Conservation (phyloP, 2,797 vertebrate genomes). For the Botia kubotai region DNA sequence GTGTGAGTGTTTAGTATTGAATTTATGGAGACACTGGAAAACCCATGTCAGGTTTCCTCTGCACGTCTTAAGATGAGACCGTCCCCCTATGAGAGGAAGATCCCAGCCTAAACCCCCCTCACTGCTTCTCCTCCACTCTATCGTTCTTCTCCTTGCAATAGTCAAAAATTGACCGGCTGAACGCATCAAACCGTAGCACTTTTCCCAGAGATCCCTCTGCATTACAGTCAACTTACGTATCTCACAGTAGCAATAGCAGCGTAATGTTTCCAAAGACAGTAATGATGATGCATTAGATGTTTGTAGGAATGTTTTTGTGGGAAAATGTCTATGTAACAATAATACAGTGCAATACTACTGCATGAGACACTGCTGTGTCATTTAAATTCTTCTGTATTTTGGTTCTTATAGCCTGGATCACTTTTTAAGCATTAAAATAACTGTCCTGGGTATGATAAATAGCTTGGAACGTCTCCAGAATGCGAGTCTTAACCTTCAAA, state of each 20-base stretch:
- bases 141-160: constrained; percentile 24
- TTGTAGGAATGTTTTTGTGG: constrained; percentile 30
- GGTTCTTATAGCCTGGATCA: background rate
- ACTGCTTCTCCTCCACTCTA: background rate
- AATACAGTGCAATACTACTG: background rate
- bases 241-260: constrained; percentile 47
- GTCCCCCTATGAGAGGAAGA: constrained; percentile 30
- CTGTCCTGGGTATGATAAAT: background rate
- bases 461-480: background rate
- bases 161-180: constrained; percentile 54
- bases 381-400: background rate
- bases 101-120: constrained; percentile 11
- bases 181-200: constrained; percentile 46
- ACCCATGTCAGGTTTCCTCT: constrained; percentile 49
- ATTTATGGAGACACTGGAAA: constrained; percentile 60
- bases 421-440: background rate
- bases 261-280: constrained; percentile 52
- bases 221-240: constrained; percentile 49
- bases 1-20: constrained; percentile 55
- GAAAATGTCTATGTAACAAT: background rate
- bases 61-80: constrained; percentile 22
- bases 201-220: constrained; percentile 46
- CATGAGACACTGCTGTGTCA: background rate
- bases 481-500: background rate
- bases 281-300: constrained; percentile 55